A percentile compares a stretch with the other conserved stretches of the same genome.
These are phyloP conservation scores for Xerus rutilus DNA, from an alignment of 2,797 vertebrate species.

Conservation along the genomic window DNA sequence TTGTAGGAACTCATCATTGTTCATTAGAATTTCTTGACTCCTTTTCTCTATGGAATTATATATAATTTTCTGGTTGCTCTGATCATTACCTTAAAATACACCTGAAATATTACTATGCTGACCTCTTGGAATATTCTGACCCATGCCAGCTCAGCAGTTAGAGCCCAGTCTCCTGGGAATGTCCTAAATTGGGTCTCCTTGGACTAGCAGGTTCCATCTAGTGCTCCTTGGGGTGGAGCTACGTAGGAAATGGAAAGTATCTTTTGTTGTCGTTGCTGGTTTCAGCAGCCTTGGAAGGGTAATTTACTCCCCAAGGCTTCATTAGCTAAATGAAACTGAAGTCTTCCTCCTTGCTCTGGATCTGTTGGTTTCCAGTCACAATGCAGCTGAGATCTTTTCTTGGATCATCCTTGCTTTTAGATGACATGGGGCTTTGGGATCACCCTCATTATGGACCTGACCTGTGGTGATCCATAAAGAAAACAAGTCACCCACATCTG, in stretches of 20 bases:
- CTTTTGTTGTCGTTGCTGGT: background rate
- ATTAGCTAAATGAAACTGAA: conserved; percentile 69
- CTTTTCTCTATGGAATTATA: conserved; percentile 42
- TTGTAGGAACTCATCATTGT: background rate
- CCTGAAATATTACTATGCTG: background rate
- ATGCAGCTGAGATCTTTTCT: background rate
- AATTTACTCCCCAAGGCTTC: conserved; percentile 38
- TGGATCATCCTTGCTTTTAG: conserved; percentile 12
- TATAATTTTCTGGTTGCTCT: background rate
- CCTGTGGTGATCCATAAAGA: background rate
- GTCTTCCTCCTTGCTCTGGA: background rate
- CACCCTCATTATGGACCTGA: background rate
- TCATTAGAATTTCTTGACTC: conserved; percentile 13
- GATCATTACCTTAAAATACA: conserved; percentile 48
- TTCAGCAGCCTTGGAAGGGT: conserved; percentile 15
- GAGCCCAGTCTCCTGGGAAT: background rate
- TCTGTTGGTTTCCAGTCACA: background rate
- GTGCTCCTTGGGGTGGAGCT: background rate
- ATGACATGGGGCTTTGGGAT: background rate
- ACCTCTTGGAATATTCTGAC: background rate
- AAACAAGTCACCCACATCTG: background rate
- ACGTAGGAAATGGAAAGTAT: background rate
- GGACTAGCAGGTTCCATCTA: background rate
- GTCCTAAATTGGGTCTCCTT: background rate
- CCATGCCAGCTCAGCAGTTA: background rate